Conservation (phyloP, 1,140 invertebrate species). For the Cotesia typhae region DNA sequence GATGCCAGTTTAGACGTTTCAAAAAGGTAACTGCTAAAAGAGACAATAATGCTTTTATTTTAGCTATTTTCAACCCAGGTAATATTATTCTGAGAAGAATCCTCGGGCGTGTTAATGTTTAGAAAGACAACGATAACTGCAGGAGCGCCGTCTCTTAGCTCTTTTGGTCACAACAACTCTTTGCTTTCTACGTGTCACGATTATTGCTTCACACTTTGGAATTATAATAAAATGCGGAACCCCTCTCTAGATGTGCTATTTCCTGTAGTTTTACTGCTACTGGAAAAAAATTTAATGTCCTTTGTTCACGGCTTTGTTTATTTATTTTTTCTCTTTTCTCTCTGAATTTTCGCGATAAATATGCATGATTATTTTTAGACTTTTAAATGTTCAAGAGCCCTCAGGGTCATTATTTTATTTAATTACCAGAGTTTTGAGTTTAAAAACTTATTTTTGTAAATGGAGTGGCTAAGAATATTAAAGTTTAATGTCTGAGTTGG, state of each 20-base stretch:
- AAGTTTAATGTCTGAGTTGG: too few relatives aligned
- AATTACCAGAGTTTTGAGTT: too few relatives aligned
- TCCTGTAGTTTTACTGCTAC: slow-evolving; percentile 1
- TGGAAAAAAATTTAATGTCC: neutral
- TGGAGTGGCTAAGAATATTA: too few relatives aligned
- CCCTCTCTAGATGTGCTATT: slow-evolving; percentile 5
- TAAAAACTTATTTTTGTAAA: too few relatives aligned
- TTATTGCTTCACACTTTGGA: neutral
- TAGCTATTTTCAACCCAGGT: neutral
- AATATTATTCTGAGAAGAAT: neutral
- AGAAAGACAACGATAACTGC: too few relatives aligned
- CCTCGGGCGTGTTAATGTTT: too few relatives aligned
- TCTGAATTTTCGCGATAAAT: neutral
- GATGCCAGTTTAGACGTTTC: neutral
- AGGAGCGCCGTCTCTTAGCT: neutral
- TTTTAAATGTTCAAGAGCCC: too few relatives aligned
- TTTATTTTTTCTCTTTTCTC: neutral
- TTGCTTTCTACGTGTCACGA: neutral
- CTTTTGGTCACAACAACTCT: neutral
- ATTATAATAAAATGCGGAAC: slow-evolving; percentile 16
- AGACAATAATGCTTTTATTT: neutral
- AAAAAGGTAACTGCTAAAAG: neutral
- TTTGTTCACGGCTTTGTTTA: too few relatives aligned
- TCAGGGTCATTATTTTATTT: too few relatives aligned
- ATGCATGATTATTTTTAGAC: too few relatives aligned